Percentiles rank a stretch among this genome's conserved stretches.
Conservation (phyloP, 2,113 vertebrate genomes). For the Osmerus mordax region DNA sequence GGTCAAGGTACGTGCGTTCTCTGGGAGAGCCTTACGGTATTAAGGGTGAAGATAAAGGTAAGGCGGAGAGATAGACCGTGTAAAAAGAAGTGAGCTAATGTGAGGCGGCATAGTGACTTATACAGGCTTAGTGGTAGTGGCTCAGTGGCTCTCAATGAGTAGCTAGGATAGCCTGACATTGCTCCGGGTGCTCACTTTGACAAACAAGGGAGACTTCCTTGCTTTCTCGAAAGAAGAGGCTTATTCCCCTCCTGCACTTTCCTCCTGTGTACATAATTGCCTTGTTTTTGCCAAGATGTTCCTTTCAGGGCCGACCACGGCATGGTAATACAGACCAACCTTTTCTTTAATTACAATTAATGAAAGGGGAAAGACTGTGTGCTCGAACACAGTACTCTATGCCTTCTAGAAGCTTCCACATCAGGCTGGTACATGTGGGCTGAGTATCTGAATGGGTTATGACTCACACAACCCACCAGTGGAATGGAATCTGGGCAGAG, state of each 20-base stretch:
- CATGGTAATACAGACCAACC: conserved; percentile 69
- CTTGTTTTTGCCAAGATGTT: conserved; percentile 80
- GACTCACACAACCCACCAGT: neutral
- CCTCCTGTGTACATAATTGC: conserved; percentile 69
- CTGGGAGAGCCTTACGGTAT: conserved; percentile 52
- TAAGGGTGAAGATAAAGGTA: conserved; percentile 57
- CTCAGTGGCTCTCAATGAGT: neutral
- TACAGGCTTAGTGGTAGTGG: conserved; percentile 21
- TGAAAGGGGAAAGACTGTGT: conserved; percentile 59
- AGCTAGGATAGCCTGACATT: conserved; percentile 18
- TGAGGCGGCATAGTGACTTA: neutral
- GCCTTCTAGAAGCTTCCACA: conserved; percentile 44
- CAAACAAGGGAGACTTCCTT: conserved; percentile 8
- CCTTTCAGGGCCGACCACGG: conserved; percentile 73
- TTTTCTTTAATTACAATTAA: conserved; percentile 77
- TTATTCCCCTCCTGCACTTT: conserved; percentile 37
- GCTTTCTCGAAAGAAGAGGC: conserved; percentile 21
- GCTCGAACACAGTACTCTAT: conserved; percentile 40
- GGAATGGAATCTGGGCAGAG: neutral
- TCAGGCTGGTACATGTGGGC: no score
- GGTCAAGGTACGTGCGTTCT: conserved; percentile 60
- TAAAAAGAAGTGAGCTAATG: conserved; percentile 25
- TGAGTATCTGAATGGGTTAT: no score
- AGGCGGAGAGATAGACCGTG: conserved; percentile 13
- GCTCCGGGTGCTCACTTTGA: conserved; percentile 24